Conservation (phyloP, 2,797 vertebrate species). For the Salmo trutta region DNA sequence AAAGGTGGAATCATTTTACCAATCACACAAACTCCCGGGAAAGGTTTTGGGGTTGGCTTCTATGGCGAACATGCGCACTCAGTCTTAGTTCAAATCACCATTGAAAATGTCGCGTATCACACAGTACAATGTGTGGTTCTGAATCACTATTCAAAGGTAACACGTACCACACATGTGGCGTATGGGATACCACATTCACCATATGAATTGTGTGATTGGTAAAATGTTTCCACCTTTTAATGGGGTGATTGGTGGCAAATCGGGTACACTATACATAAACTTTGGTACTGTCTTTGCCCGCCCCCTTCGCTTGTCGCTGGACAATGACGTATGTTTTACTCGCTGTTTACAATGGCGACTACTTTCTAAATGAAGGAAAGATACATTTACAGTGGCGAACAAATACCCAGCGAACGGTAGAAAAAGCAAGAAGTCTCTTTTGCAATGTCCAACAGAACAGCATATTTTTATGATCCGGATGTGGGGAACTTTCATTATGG, state of each 20-base stretch:
- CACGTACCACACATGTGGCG: too few species aligned
- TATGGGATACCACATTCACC: too few species aligned
- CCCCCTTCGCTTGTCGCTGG: slow-evolving; percentile 51
- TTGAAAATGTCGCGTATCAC: too few species aligned
- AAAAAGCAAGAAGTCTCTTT: not conserved
- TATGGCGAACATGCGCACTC: not conserved
- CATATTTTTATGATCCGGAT: slow-evolving; percentile 97
- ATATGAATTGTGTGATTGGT: too few species aligned
- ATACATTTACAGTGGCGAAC: slow-evolving; percentile 18
- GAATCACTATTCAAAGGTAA: too few species aligned
- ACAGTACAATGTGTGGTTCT: too few species aligned
- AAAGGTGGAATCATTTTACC: too few species aligned
- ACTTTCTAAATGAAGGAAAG: slow-evolving; percentile 45
- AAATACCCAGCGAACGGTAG: not conserved
- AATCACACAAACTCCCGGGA: not conserved
- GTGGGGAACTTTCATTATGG: slow-evolving; percentile 98
- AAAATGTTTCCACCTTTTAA: too few species aligned
- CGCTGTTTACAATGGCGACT: slow-evolving; percentile 61
- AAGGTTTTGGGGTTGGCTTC: not conserved
- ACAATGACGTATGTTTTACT: slow-evolving; percentile 49
- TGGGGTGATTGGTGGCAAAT: too few species aligned
- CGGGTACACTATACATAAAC: too few species aligned
- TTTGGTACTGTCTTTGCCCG: not conserved
- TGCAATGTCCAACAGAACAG: slow-evolving; percentile 81
- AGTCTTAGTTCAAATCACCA: too few species aligned